phyloP scores from a whole-genome alignment of 2,797 vertebrate species.

The Poeciliopsis presidionis region DNA sequence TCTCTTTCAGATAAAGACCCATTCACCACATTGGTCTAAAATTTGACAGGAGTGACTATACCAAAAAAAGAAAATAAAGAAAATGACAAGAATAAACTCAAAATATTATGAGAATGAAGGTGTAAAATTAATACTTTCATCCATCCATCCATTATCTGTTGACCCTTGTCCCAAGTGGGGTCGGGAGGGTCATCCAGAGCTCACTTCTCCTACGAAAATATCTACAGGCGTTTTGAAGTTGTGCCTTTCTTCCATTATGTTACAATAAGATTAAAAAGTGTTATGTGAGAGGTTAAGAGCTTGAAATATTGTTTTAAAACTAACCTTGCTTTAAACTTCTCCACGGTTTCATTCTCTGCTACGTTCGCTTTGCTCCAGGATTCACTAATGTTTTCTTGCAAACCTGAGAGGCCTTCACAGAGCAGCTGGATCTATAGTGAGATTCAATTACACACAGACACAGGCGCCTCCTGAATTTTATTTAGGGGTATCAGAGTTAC shows the following conservation, averaged over 20 bases:
- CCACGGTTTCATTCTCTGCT: background rate
- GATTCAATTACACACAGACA: background rate
- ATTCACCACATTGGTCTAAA: background rate
- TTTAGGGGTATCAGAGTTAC: background rate
- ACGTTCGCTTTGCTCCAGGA: background rate
- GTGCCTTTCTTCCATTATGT: background rate
- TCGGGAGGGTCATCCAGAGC: background rate
- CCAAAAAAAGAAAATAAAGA: too few species aligned
- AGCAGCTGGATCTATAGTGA: background rate
- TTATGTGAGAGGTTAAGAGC: background rate
- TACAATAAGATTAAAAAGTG: background rate
- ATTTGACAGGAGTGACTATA: background rate
- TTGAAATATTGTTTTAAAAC: background rate
- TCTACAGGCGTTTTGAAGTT: background rate
- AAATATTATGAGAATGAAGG: too few species aligned
- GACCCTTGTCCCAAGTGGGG: too few species aligned
- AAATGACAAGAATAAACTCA: too few species aligned
- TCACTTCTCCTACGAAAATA: background rate
- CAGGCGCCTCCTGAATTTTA: background rate
- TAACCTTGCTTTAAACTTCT: background rate
- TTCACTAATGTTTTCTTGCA: background rate
- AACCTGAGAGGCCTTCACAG: background rate
- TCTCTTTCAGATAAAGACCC: constrained; percentile 34
- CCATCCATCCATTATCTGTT: too few species aligned
- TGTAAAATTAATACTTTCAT: too few species aligned